These are phyloP conservation scores for Aythya fuligula DNA, from an alignment of 2,797 vertebrate genomes.

Conservation along the genomic window DNA sequence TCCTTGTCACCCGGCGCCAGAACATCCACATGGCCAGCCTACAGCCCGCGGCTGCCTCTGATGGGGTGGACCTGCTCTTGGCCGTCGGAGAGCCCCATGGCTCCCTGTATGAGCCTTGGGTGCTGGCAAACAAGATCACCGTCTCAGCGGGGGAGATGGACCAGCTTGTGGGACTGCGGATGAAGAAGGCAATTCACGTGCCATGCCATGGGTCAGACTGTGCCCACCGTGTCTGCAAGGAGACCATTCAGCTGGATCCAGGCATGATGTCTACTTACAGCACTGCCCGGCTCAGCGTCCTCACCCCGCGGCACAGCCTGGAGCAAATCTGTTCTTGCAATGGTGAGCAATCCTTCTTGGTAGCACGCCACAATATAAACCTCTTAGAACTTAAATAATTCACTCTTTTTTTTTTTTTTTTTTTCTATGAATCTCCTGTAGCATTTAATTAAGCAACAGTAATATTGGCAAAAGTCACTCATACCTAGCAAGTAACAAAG, in stretches of 20 bases:
- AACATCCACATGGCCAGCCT: conserved; percentile 92
- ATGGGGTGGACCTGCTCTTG: conserved; percentile 87
- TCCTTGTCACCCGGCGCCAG: conserved; percentile 81
- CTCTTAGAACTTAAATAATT: background rate
- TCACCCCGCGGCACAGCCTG: conserved; percentile 89
- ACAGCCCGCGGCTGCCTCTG: conserved; percentile 81
- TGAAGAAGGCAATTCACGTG: conserved; percentile 83
- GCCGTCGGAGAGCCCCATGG: conserved; percentile 79
- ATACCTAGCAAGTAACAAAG: background rate
- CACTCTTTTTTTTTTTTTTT: background rate
- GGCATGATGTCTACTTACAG: conserved; percentile 86
- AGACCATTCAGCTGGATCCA: conserved; percentile 84
- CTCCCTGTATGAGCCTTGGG: conserved; percentile 60
- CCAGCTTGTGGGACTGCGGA: conserved; percentile 82
- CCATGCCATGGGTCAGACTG: conserved; percentile 86
- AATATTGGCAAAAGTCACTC: background rate
- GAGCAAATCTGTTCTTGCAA: conserved; percentile 92
- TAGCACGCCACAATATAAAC: background rate
- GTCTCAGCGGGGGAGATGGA: conserved; percentile 83
- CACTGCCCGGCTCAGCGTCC: conserved; percentile 89
- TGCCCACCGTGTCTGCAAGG: conserved; percentile 84
- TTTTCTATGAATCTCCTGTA: background rate
- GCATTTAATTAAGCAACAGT: background rate
- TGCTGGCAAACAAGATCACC: conserved; percentile 80
- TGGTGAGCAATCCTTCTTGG: conserved; percentile 76